These are phyloP conservation scores for Linnaemya tessellans DNA, from an alignment of 2,888 invertebrate species.

Conservation along the genomic window DNA sequence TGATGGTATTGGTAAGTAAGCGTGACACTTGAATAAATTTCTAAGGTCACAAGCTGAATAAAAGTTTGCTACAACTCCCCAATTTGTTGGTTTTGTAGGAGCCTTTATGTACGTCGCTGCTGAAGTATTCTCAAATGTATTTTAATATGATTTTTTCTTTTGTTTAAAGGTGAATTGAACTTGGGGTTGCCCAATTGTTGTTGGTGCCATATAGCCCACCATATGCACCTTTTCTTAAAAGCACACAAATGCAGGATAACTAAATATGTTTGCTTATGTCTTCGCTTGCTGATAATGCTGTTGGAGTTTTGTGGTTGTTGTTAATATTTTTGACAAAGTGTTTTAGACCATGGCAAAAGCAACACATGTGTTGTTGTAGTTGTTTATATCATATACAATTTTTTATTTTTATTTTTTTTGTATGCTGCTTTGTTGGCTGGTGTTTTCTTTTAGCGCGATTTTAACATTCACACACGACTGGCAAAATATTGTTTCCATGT, in stretches of 20 bases:
- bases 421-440: constrained; percentile 54
- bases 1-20: too few species aligned
- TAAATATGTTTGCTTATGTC: constrained; percentile 11
- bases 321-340: constrained; percentile 74
- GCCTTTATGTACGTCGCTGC: neutral
- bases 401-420: constrained; percentile 11
- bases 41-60: too few species aligned
- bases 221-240: constrained; percentile 41
- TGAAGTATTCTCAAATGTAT: constrained; percentile 42
- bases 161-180: constrained; percentile 76
- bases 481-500: constrained; percentile 44
- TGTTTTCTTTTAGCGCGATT: constrained; percentile 69
- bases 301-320: constrained; percentile 63
- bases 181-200: constrained; percentile 77
- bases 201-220: constrained; percentile 58
- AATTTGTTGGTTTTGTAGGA: constrained; percentile 39
- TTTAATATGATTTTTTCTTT: constrained; percentile 57
- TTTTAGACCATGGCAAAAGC: constrained; percentile 65
- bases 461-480: constrained; percentile 71
- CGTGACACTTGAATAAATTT: too few species aligned
- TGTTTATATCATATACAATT: constrained; percentile 6
- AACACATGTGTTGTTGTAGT: constrained; percentile 64
- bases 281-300: constrained; percentile 54
- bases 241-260: constrained; percentile 29
- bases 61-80: too few species aligned